Base-by-base conservation (phyloP, 2,113 vertebrate genomes). In the Corythoichthys intestinalis region DNA sequence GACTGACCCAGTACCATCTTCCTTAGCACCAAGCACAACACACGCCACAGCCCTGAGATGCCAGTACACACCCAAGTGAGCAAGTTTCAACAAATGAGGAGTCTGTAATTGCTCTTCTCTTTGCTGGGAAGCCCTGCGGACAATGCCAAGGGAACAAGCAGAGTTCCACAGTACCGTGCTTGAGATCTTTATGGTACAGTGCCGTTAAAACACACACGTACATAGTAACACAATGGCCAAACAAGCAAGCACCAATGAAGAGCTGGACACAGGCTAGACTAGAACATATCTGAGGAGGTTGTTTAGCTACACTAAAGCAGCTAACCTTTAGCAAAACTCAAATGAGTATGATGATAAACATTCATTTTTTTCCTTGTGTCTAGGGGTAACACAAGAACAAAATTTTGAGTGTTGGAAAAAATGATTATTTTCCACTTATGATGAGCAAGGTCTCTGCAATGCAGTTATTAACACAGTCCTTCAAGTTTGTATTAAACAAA, bases 11-110 rank as follows among this genome's bases (percentile, higher is more conserved):
- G 48, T 58, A 71, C 70, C 72, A 73, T 70, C 38, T 70, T 63
- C 37, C 53, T 74, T 4, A 39, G 60, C 44, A 71, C 38, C 70
- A 73, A 73, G 46, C 59, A 61, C n/a, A 28, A 20, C 53, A 39
- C 57, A 75, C 54, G 75, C 68, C 65, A 66, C 48, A 63, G 60
- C 53, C 69, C 57, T 67, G 69, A 54, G 70, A 71, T 15, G 63
- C 41, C 83, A 2, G 50, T 63, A 81, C 76, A 83, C 13, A 8
- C 78, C 83, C 73, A 75, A 69, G 66, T 59, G 35, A 83, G 78
- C 84, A 85, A 81, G 80, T 86, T 82, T 82, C 66, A 86, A 86
- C 87, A 87, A 86, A 84, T 59, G 80, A 78, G 75, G 72, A 83
- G 71, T 77, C 68, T 65, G 11, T 83, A 82, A 88, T 81, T 82